Evolutionary conservation across 2,888 invertebrate genomes (phyloP).

Genomic region (Drosophila longiperda): DNA sequence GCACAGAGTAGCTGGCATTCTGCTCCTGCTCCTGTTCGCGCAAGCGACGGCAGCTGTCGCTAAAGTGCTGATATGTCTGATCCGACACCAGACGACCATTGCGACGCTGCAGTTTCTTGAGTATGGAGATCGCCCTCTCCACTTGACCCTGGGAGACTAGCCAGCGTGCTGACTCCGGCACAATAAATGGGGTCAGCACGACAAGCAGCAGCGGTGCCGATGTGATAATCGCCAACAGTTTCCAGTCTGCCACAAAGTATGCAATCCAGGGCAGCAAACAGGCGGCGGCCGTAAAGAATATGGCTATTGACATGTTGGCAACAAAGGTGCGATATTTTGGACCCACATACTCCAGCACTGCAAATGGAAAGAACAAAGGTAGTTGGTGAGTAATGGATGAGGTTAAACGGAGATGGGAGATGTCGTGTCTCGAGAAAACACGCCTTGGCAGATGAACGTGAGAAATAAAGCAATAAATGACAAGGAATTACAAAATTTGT

Average conservation of each 20-base stretch:
- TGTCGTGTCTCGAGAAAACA: not conserved
- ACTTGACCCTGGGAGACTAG: slow-evolving; percentile 93
- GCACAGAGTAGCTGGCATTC: slow-evolving; percentile 90
- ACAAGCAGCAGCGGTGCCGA: slow-evolving; percentile 91
- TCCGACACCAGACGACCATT: slow-evolving; percentile 91
- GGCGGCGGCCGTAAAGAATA: slow-evolving; percentile 94
- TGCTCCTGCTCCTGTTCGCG: slow-evolving; percentile 89
- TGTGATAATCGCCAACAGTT: slow-evolving; percentile 90
- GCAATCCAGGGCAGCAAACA: slow-evolving; percentile 94
- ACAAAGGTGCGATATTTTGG: slow-evolving; percentile 96
- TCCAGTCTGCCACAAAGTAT: slow-evolving; percentile 92
- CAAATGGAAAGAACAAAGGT: slow-evolving; percentile 70
- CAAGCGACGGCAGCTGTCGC: slow-evolving; percentile 88
- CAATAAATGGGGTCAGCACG: slow-evolving; percentile 90
- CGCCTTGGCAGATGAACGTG: not conserved
- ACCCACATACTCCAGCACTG: slow-evolving; percentile 95
- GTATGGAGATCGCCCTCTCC: slow-evolving; percentile 91
- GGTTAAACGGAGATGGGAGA: not conserved
- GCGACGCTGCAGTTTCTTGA: slow-evolving; percentile 92
- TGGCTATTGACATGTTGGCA: slow-evolving; percentile 95
- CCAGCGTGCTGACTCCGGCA: slow-evolving; percentile 96
- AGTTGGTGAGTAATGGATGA: not conserved
- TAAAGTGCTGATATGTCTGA: slow-evolving; percentile 90
- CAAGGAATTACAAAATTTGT: not conserved
- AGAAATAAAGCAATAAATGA: not conserved